These are phyloP conservation scores for Phainopepla nitens DNA, from an alignment of 2,113 vertebrate species.

Conservation along the genomic window DNA sequence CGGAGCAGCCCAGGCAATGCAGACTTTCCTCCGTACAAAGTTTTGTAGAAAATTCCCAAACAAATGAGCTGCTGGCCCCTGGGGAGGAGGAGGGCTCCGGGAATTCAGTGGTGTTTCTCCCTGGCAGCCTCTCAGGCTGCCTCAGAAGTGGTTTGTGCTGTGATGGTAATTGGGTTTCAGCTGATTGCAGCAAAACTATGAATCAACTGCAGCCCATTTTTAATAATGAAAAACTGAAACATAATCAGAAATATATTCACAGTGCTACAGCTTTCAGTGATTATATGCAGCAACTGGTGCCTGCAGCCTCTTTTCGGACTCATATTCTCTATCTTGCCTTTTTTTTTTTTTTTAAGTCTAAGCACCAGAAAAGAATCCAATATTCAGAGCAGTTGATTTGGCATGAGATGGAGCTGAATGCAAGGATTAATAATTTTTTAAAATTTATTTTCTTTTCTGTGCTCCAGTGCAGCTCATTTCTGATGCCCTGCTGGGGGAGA, in stretches of 20 bases:
- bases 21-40: not conserved
- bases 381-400: not conserved
- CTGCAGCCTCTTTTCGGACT: not conserved
- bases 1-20: rapidly evolving
- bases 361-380: not conserved
- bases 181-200: conserved; percentile 51
- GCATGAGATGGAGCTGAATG: not conserved
- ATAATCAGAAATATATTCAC: conserved; percentile 14
- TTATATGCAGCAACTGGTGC: not conserved
- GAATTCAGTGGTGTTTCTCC: not conserved
- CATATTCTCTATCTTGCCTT: not conserved
- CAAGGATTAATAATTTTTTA: not conserved
- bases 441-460: not conserved
- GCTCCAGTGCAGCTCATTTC: not conserved
- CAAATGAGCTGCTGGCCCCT: not conserved
- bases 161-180: conserved; percentile 51
- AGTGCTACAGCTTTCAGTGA: not conserved
- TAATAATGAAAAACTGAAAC: conserved; percentile 45
- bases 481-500: not conserved
- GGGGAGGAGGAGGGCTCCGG: not conserved
- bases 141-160: not conserved
- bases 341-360: not conserved
- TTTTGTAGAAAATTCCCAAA: not conserved
- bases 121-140: not conserved
- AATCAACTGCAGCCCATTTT: conserved; percentile 46